Conservation (phyloP, 2,888 invertebrate species). For the Campaea margaritaria region DNA sequence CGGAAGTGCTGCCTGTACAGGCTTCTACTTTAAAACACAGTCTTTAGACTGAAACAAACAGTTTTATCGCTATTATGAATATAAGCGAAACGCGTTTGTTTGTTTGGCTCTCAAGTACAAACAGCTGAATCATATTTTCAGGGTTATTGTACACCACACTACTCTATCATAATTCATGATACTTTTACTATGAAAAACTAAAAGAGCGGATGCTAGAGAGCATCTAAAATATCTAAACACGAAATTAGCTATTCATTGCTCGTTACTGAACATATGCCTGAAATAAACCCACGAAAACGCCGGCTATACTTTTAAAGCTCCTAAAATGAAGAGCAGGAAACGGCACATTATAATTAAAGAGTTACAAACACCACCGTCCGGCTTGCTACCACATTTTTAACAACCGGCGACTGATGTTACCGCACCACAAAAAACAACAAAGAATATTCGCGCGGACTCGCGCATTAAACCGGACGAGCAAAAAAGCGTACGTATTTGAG, state of each 20-base stretch:
- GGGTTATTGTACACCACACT: no score
- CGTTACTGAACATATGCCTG: not conserved
- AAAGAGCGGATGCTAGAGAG: no score
- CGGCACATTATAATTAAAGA: slow-evolving; percentile 18
- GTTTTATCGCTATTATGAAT: no score
- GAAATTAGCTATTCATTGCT: not conserved
- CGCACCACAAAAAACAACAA: slow-evolving; percentile 31
- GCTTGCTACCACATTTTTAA: slow-evolving; percentile 20
- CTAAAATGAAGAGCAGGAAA: slow-evolving; percentile 6
- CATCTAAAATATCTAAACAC: not conserved
- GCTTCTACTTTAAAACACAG: not conserved
- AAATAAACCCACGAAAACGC: not conserved
- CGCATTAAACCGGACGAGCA: slow-evolving; percentile 30
- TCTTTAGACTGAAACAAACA: not conserved
- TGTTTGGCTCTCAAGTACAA: no score
- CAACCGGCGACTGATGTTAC: slow-evolving; percentile 15
- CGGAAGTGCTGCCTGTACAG: not conserved
- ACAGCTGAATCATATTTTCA: no score
- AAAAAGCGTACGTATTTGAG: slow-evolving; percentile 31
- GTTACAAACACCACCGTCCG: slow-evolving; percentile 16
- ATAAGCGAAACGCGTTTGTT: no score
- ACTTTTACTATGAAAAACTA: no score
- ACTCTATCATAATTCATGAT: no score
- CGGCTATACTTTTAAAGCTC: slow-evolving; percentile 4
- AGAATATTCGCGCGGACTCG: slow-evolving; percentile 30